Evolutionary conservation across 2,797 vertebrate genomes (phyloP), one percentile per base, ranked within the genome.

Genomic region (Aldrovandia affinis): DNA sequence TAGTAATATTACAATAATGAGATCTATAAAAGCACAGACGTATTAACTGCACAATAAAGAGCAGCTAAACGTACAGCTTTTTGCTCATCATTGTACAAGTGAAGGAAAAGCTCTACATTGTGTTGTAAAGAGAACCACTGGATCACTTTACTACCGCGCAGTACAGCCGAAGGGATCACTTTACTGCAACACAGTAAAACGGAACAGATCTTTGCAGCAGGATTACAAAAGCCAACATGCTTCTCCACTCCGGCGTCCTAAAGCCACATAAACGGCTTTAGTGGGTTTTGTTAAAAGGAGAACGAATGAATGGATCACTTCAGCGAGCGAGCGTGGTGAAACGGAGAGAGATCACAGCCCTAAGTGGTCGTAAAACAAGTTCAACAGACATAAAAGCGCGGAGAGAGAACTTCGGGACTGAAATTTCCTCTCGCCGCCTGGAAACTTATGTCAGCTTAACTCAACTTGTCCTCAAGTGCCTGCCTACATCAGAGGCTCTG

Each of bases 361-460:
- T 1, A 33, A 2, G 18, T 70, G 33, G 33, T 8, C 15, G 14
- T 70, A 20, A 70, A 70, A 70, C 15, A 36, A 14, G 65, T 30
- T 70, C 65, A 70, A 30, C 18, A 70, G 33, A 70, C 18, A 39
- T 70, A 6, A 39, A 20, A 36, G 33, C 18, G 63, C 30, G 2
- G 12, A n/a, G n/a, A 6, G 18, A 39, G 2, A 28, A 73, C 36
- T 33, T 73, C 15, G 5, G 68, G 36, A 39, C 18, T 39, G 33
- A 39, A 39, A 73, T 33, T 20, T 73, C 65, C 15, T 39, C 36
- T 12, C 4, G 36, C 28, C 36, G 33, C 68, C 20, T 73, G 68
- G 68, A 36, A 73, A 73, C 68, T 73, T 36, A 77, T 44, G 68
- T 73, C 68, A 73, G 22, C 42, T 77, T 9, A n/a, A 25, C 39